Conservation (phyloP, 2,888 invertebrate genomes). For the Pristionchus maxplancki region DNA sequence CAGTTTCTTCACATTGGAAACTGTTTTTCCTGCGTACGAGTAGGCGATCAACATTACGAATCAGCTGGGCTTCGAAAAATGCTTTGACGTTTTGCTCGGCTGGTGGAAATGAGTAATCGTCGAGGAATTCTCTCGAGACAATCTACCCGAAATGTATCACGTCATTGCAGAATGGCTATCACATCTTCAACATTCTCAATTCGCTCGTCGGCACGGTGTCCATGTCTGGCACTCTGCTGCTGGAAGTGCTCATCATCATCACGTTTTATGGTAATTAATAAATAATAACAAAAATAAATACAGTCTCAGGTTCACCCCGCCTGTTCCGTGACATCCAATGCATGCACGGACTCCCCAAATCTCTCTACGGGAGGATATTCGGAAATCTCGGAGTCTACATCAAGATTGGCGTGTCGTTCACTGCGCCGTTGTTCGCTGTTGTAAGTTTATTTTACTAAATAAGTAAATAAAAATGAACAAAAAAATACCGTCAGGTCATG, state of each 20-base stretch:
- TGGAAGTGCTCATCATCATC: conserved; percentile 10
- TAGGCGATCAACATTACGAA: too few species aligned
- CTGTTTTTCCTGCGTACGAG: too few species aligned
- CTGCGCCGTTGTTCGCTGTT: background rate
- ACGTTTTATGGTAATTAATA: background rate
- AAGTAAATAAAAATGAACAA: background rate
- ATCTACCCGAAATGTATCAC: background rate
- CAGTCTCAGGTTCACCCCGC: conserved; percentile 2
- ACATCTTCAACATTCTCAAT: conserved; percentile 9
- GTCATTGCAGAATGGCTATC: conserved; percentile 18
- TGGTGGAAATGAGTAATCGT: background rate
- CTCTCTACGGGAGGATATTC: background rate
- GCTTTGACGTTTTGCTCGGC: too few species aligned
- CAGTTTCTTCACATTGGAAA: too few species aligned
- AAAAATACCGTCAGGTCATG: background rate
- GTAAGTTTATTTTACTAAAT: background rate
- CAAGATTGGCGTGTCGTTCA: conserved; percentile 21
- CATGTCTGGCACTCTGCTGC: background rate
- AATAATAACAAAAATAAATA: background rate
- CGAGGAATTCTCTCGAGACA: background rate
- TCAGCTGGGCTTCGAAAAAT: too few species aligned
- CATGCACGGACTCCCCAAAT: conserved; percentile 9
- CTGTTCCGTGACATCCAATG: conserved; percentile 33
- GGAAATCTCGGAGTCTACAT: conserved; percentile 19
- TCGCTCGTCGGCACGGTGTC: background rate